Percentiles rank a stretch among this genome's conserved stretches.
phyloP scores from a whole-genome alignment of 1,140 invertebrate species.

The Zophobas atratus region DNA sequence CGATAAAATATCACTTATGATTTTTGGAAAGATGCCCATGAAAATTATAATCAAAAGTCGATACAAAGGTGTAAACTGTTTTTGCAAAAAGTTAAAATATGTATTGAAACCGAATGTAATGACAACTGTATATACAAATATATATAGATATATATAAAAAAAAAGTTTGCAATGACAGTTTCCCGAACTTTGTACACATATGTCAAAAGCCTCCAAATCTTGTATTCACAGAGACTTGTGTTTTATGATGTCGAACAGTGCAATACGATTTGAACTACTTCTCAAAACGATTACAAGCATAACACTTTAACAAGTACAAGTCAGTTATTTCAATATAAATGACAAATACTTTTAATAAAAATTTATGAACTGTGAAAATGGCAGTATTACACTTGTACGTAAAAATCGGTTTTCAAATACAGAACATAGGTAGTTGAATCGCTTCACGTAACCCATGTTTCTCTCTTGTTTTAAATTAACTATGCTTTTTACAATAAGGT shows the following conservation, averaged over 20 bases:
- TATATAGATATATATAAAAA: slow-evolving; percentile 26
- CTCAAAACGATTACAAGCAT: slow-evolving; percentile 18
- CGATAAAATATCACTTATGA: slow-evolving; percentile 56
- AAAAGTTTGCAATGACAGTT: slow-evolving; percentile 33
- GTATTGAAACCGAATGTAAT: too few relatives aligned
- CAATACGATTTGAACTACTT: slow-evolving; percentile 18
- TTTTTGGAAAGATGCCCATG: slow-evolving; percentile 15
- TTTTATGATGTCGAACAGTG: background rate
- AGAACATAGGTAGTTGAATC: slow-evolving; percentile 19
- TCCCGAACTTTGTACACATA: slow-evolving; percentile 13
- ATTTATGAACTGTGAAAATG: slow-evolving; percentile 25
- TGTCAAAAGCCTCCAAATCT: slow-evolving; percentile 4
- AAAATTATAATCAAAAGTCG: background rate
- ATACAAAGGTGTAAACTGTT: background rate
- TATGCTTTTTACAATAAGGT: slow-evolving; percentile 44
- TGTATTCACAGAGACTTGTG: background rate
- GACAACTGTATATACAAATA: slow-evolving; percentile 5
- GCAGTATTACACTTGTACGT: slow-evolving; percentile 36
- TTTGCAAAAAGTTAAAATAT: background rate
- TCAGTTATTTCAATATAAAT: slow-evolving; percentile 7
- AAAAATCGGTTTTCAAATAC: slow-evolving; percentile 38
- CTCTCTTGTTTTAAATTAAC: slow-evolving; percentile 42
- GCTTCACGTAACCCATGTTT: slow-evolving; percentile 49
- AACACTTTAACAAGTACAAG: slow-evolving; percentile 35
- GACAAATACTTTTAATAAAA: slow-evolving; percentile 20